These are phyloP conservation scores for Dendrolimus punctatus DNA, from an alignment of 1,140 invertebrate genomes.

Conservation along the genomic window DNA sequence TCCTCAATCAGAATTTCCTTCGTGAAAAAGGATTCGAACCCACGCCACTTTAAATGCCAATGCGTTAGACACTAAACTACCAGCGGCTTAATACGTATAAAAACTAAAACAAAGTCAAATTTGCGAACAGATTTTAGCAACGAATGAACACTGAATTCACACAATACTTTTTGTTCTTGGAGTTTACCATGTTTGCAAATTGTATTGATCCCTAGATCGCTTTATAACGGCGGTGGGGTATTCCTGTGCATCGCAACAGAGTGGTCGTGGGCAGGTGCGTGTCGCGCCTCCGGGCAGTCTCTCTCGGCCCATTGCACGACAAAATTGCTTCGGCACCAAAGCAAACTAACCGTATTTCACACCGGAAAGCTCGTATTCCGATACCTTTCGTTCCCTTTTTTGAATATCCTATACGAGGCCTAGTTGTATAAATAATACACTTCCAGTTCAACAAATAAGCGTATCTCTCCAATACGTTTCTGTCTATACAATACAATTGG, in stretches of 20 bases:
- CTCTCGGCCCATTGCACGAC: constrained; percentile 27
- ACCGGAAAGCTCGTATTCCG: constrained; percentile 9
- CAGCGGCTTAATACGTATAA: no score
- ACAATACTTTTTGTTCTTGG: no score
- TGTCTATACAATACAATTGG: constrained; percentile 19
- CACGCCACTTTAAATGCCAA: no score
- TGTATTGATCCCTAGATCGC: no score
- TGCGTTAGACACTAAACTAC: no score
- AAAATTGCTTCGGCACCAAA: constrained; percentile 33
- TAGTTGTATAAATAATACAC: constrained; percentile 9
- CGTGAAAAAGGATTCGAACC: no score
- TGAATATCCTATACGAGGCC: constrained; percentile 6
- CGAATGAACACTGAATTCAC: no score
- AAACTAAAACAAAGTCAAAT: no score
- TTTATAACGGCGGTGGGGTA: no score
- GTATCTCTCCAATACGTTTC: constrained; percentile 11
- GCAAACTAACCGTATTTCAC: constrained; percentile 31
- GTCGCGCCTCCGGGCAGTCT: constrained; percentile 16
- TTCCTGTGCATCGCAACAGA: not conserved
- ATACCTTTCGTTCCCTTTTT: constrained; percentile 8
- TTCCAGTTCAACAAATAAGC: constrained; percentile 10
- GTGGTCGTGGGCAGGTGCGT: constrained; percentile 13
- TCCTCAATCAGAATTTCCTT: no score
- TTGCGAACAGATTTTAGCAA: no score
- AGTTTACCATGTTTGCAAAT: no score